Evolutionary conservation across 2,888 invertebrate genomes (phyloP).

Genomic region (Suillia variegata): DNA sequence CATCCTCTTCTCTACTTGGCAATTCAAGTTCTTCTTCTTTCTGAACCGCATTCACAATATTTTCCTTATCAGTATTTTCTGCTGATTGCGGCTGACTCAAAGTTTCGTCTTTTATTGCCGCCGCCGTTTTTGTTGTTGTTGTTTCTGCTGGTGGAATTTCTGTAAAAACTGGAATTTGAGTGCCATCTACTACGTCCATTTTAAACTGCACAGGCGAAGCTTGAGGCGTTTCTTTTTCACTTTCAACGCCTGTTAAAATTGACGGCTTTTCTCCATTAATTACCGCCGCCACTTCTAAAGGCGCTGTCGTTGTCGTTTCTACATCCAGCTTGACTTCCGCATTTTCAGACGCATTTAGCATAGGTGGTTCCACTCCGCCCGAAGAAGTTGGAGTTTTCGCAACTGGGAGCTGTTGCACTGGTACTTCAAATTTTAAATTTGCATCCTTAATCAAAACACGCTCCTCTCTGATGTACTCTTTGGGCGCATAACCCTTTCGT

Average conservation of each 20-base stretch:
- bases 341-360: constrained; percentile 37
- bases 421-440: constrained; percentile 57
- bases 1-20: constrained; percentile 43
- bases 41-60: not conserved
- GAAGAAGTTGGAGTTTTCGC: too few species aligned
- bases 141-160: too few species aligned
- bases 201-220: constrained; percentile 35
- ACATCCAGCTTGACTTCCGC: constrained; percentile 26
- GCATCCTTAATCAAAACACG: constrained; percentile 62
- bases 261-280: constrained; percentile 15
- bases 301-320: constrained; percentile 37
- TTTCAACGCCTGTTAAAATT: constrained; percentile 53
- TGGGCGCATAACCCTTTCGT: constrained; percentile 71
- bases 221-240: constrained; percentile 29
- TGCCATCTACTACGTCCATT: constrained; percentile 70
- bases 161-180: constrained; percentile 62
- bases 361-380: not conserved
- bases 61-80: not conserved
- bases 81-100: not conserved
- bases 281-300: constrained; percentile 49
- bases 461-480: constrained; percentile 66
- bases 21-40: constrained; percentile 21
- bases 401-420: too few species aligned
- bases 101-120: not conserved
- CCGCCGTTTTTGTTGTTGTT: constrained; percentile 19